These are phyloP conservation scores for Ifrita kowaldi DNA, from an alignment of 2,113 vertebrate species.

Conservation along the genomic window DNA sequence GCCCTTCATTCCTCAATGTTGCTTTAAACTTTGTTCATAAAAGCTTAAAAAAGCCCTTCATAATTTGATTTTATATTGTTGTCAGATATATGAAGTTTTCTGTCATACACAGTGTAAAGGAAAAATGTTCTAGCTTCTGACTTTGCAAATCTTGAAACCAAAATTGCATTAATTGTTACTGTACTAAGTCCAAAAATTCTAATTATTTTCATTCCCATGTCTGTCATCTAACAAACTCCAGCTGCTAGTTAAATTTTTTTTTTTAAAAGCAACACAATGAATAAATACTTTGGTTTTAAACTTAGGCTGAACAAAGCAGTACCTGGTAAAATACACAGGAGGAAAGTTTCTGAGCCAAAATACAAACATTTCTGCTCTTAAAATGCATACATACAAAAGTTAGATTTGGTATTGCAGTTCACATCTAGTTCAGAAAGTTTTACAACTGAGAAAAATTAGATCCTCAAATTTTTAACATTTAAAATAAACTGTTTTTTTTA, in stretches of 20 bases:
- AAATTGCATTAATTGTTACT: neutral
- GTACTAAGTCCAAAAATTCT: neutral
- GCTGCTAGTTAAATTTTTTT: neutral
- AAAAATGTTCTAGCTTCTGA: neutral
- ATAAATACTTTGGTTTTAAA: neutral
- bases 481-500: neutral
- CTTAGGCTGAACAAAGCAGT: neutral
- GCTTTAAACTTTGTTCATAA: neutral
- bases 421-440: neutral
- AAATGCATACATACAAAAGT: neutral
- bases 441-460: neutral
- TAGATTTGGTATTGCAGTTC: neutral
- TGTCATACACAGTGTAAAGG: neutral
- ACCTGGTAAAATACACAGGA: neutral
- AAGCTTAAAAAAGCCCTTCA: neutral
- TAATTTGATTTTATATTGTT: neutral
- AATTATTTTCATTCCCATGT: neutral
- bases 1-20: neutral
- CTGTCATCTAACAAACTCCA: neutral
- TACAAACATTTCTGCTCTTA: neutral
- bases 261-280: neutral
- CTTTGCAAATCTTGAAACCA: neutral
- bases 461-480: neutral
- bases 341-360: neutral
- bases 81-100: neutral